A percentile compares a stretch with the other conserved stretches of the same genome.
Evolutionary conservation across 2,113 vertebrate genomes (phyloP).

Genomic region (Neoarius graeffei): DNA sequence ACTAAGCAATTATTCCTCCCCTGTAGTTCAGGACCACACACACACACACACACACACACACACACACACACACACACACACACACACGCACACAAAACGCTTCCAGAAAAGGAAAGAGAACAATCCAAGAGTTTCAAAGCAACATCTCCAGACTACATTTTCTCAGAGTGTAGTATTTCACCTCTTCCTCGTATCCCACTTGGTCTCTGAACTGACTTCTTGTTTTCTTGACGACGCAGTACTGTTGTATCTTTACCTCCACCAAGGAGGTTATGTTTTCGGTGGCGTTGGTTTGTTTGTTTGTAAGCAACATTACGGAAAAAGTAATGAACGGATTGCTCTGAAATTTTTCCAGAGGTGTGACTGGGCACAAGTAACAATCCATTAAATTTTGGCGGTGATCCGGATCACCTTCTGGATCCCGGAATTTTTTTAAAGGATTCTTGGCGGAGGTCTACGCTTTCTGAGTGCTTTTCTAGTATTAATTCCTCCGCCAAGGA

Average conservation of each 20-base stretch:
- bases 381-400: no score
- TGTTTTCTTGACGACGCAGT: neutral
- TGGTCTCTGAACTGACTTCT: neutral
- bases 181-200: slow-evolving; percentile 1
- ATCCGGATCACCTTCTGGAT: no score
- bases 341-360: no score
- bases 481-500: no score
- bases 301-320: no score
- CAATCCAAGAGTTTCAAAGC: slow-evolving; percentile 20
- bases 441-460: no score
- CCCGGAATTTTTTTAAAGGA: no score
- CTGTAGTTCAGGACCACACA: slow-evolving; percentile 2
- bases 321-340: no score
- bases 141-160: slow-evolving; percentile 15
- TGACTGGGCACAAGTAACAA: no score
- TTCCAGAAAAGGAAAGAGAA: slow-evolving; percentile 26
- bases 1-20: slow-evolving; percentile 2
- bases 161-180: slow-evolving; percentile 37
- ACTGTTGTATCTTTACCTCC: neutral
- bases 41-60: slow-evolving; percentile 15
- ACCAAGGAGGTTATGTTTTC: no score
- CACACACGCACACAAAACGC: neutral
- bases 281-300: no score
- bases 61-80: slow-evolving; percentile 13
- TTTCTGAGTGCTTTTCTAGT: no score